Conservation (phyloP, 2,797 vertebrate genomes). For the Phoebastria nigripes region DNA sequence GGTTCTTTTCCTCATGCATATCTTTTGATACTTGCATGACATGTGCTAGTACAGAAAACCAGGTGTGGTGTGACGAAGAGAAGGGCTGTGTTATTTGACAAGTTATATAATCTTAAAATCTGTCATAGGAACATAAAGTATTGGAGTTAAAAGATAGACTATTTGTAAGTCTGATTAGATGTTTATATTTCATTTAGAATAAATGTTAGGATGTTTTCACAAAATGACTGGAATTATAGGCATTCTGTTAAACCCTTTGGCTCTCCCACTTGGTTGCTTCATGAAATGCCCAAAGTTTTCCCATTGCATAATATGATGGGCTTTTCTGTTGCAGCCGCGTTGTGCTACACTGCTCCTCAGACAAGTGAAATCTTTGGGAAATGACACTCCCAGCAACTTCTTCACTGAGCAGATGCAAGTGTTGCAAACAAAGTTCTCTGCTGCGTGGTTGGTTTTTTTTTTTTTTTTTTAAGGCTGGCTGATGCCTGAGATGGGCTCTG, state of each 20-base stretch:
- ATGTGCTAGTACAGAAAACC: neutral
- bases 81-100: neutral
- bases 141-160: neutral
- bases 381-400: neutral
- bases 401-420: neutral
- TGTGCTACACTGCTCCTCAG: neutral
- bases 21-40: neutral
- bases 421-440: neutral
- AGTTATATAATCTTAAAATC: neutral
- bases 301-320: too few relatives aligned
- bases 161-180: neutral
- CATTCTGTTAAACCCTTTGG: neutral
- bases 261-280: neutral
- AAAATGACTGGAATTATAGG: neutral
- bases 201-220: neutral
- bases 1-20: neutral
- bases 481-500: neutral
- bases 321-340: neutral
- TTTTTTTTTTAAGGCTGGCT: neutral
- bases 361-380: neutral
- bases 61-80: neutral
- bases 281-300: neutral
- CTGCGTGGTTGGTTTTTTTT: neutral
- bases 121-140: neutral
- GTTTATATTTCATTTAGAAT: neutral